phyloP scores from a whole-genome alignment of 2,888 invertebrate genomes.

The Hoplodrina ambigua region DNA sequence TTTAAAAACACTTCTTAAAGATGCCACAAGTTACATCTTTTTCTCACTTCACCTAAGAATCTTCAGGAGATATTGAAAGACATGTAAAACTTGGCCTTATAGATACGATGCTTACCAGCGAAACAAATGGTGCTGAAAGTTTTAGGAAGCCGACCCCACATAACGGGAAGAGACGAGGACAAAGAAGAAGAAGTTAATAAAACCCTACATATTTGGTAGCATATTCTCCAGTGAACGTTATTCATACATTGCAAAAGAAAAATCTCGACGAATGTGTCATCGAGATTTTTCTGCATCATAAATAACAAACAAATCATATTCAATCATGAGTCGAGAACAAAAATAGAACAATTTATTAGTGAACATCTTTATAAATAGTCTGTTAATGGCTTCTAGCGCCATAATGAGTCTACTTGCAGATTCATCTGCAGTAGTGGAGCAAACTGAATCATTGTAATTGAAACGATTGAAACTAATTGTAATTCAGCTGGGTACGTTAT shows the following conservation, averaged over 20 bases:
- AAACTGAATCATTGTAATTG: slow-evolving; percentile 53
- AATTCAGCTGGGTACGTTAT: slow-evolving; percentile 29
- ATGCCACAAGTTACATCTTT: no score
- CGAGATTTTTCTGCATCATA: slow-evolving; percentile 29
- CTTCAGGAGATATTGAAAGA: no score
- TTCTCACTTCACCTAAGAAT: no score
- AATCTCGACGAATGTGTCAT: slow-evolving; percentile 9
- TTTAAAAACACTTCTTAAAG: no score
- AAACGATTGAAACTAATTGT: slow-evolving; percentile 50
- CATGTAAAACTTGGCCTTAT: no score
- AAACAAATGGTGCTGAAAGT: no score
- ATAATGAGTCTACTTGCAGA: slow-evolving; percentile 50
- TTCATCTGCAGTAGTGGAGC: slow-evolving; percentile 33
- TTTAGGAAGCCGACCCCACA: no score
- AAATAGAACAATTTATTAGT: slow-evolving; percentile 61
- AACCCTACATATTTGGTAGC: no score
- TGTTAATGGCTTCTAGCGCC: slow-evolving; percentile 48
- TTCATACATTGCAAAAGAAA: background rate
- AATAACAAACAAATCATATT: slow-evolving; percentile 50
- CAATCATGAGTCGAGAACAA: slow-evolving; percentile 53
- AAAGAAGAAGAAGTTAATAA: no score
- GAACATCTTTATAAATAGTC: slow-evolving; percentile 59
- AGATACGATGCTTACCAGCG: no score
- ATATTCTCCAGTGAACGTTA: background rate
- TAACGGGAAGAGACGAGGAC: no score